Conservation (phyloP, 1,140 invertebrate species). For the Rhagoletis zephyria region DNA sequence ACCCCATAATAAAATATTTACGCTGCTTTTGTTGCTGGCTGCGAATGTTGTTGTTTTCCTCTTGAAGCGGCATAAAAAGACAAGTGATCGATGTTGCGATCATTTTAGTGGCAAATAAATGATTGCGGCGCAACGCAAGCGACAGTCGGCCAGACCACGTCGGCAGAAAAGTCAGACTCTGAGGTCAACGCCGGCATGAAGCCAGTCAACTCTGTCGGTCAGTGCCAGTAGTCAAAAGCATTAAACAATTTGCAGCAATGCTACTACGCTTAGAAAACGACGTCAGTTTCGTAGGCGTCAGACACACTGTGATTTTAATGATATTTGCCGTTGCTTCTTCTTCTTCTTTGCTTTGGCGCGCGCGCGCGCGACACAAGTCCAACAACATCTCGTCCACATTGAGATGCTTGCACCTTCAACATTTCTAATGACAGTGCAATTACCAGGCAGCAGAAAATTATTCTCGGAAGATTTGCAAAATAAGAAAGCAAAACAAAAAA, state of each 20-base stretch:
- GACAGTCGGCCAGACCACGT: not conserved
- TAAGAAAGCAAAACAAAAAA: too few relatives aligned
- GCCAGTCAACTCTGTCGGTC: not conserved
- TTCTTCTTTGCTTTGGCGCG: not conserved
- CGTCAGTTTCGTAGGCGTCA: not conserved
- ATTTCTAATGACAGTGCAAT: constrained; percentile 46
- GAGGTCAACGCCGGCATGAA: not conserved
- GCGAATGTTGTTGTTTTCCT: not conserved
- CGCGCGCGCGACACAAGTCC: constrained; percentile 19
- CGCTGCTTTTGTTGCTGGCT: not conserved
- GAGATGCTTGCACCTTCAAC: constrained; percentile 28
- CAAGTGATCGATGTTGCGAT: constrained; percentile 48
- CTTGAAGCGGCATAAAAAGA: constrained; percentile 4
- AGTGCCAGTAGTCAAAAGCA: constrained; percentile 3
- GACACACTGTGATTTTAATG: not conserved
- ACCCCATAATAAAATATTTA: constrained; percentile 4
- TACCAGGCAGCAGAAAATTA: constrained; percentile 38
- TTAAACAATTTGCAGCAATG: not conserved
- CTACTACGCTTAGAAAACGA: not conserved
- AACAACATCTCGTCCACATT: constrained; percentile 14
- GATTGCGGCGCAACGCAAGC: constrained; percentile 17
- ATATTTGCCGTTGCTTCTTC: not conserved
- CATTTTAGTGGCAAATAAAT: constrained; percentile 52
- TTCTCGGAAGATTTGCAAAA: constrained; percentile 42
- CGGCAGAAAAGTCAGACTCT: not conserved